Percentiles rank a stretch among this genome's conserved stretches.
Evolutionary conservation across 2,888 invertebrate species (phyloP).

Genomic region (Octodonta nipae): DNA sequence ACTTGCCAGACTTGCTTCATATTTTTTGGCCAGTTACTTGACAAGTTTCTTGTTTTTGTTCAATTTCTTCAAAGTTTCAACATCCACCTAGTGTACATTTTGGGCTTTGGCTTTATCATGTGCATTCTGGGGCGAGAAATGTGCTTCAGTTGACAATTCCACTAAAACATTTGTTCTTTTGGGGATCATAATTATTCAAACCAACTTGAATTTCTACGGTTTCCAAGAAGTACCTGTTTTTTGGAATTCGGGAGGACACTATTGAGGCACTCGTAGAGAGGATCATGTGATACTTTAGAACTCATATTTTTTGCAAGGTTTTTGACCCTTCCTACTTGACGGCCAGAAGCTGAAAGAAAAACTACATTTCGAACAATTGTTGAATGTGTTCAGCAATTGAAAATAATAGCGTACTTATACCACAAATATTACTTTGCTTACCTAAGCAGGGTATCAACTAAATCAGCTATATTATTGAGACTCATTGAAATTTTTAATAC

Average conservation of each 20-base stretch:
- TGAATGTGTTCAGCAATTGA: too few species aligned
- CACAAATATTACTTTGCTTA: too few species aligned
- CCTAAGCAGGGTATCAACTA: too few species aligned
- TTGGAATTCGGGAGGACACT: conserved; percentile 62
- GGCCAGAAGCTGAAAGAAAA: too few species aligned
- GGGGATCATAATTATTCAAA: conserved; percentile 99
- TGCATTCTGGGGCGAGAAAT: conserved; percentile 98
- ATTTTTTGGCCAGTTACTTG: conserved; percentile 92
- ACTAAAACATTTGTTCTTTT: conserved; percentile 99
- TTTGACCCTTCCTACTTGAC: too few species aligned
- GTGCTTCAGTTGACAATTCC: conserved; percentile 99
- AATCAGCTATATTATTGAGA: too few species aligned
- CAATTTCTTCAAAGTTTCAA: conserved; percentile 93
- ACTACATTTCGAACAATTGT: too few species aligned
- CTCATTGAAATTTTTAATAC: too few species aligned
- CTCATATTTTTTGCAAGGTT: too few species aligned
- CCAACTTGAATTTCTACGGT: conserved; percentile 98
- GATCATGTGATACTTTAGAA: conserved; percentile 93
- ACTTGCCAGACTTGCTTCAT: conserved; percentile 99
- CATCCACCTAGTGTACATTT: conserved; percentile 90
- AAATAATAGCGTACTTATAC: too few species aligned
- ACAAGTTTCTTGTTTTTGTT: conserved; percentile 99
- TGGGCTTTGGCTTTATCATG: conserved; percentile 91
- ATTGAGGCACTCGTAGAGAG: conserved; percentile 88
- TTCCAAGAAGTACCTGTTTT: conserved; percentile 87